Base-by-base conservation (phyloP, 2,797 vertebrate genomes). In the Gymnoscopelus braueri region DNA sequence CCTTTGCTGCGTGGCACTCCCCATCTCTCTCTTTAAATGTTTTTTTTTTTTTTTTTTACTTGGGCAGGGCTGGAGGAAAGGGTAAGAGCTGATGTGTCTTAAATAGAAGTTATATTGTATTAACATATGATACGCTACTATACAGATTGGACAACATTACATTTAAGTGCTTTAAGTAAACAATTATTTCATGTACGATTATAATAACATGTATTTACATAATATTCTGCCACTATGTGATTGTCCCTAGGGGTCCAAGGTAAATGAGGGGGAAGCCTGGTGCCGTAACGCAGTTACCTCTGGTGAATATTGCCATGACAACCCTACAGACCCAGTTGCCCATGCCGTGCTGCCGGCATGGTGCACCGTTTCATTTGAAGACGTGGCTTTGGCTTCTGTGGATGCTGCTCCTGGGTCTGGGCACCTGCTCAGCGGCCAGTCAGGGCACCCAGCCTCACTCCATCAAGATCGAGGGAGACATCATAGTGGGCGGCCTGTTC, bases 401-500 rank as follows among this genome's bases (percentile, higher is more conserved):
- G 88, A 48, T 82, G 63, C 76, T 93, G 59, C 67, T 91, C 72
- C 54, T 82, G 53, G 80, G 82, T 5, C 50, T 84, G 32, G 39
- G 55, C 24, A 83, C 75, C 0, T 69, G 71, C 48, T 74, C 81
- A 0, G 39, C 73, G 79, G 87, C 87, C 66, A 93, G 94, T 48
- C 86, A 92, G 57, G 89, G 87, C 66, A 74, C 83, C 7, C 87
- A 95, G 68, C 89, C 95, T 8, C 93, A 95, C 76, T 97, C 95
- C 5, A 96, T 98, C 89, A 95, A 95, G 71, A 92, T 97, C 32
- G 95, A 95, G 10, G 96, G 97, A 0, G 95, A 97, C 86, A 93
- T 98, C 79, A 97, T 95, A 0, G 83, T 97, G 10, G 97, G 97
- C 0, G 97, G 96, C 3, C 93, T 98, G 2, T 98, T 98, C 74